Evolutionary conservation across 2,888 invertebrate genomes (phyloP).

Genomic region (Himalopsyche kuldschensis): DNA sequence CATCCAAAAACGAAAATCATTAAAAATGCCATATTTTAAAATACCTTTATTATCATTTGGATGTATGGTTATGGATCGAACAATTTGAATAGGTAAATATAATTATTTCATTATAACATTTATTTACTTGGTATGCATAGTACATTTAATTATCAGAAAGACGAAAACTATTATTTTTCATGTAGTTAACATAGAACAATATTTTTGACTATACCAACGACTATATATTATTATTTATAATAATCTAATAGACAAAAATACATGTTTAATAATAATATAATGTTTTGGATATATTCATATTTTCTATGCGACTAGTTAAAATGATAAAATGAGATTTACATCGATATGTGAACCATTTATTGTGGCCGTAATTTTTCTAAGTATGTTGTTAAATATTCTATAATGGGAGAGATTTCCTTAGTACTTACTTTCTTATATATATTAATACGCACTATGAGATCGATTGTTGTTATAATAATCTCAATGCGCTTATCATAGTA

Average conservation of each 20-base stretch:
- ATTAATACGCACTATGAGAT: background rate
- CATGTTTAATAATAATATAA: background rate
- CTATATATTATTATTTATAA: background rate
- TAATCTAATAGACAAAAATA: conserved; percentile 1
- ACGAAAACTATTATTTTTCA: background rate
- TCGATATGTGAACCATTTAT: background rate
- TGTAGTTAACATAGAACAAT: background rate
- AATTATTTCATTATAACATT: background rate
- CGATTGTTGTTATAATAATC: background rate
- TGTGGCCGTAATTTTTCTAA: background rate
- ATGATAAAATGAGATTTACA: background rate
- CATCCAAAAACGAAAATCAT: background rate
- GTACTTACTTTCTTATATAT: background rate
- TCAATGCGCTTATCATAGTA: background rate
- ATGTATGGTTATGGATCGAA: background rate
- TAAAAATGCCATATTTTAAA: background rate
- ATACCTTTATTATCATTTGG: background rate
- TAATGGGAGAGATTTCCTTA: background rate
- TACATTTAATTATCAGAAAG: background rate
- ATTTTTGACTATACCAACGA: background rate
- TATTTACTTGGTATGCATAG: background rate
- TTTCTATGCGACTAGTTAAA: background rate
- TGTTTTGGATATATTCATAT: background rate
- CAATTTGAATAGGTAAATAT: background rate
- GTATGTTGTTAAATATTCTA: background rate